Evolutionary conservation across 2,113 vertebrate species (phyloP).

Genomic region (Pseudorectes ferrugineus): DNA sequence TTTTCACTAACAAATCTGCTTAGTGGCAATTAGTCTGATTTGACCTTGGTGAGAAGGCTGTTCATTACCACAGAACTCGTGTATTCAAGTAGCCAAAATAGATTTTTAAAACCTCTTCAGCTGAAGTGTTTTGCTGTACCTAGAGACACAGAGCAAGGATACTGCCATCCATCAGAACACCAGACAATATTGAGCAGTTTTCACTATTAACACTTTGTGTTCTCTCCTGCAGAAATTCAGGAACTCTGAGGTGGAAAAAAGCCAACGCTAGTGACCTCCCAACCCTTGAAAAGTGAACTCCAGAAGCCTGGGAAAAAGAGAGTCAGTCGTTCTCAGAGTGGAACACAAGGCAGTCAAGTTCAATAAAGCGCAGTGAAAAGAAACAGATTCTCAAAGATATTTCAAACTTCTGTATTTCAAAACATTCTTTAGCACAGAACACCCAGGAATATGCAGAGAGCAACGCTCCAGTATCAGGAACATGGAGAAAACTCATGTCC

Average conservation of each 20-base stretch:
- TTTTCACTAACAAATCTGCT: not conserved
- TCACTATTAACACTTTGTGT: not conserved
- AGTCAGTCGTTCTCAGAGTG: not conserved
- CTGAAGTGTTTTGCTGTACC: conserved; percentile 35
- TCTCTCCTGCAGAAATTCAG: not conserved
- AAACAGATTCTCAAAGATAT: not conserved
- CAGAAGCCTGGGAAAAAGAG: conserved; percentile 20
- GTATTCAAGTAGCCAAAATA: conserved; percentile 16
- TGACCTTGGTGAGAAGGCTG: not conserved
- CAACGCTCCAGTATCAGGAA: not conserved
- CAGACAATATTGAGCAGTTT: not conserved
- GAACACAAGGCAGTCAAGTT: not conserved
- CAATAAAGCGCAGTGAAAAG: not conserved
- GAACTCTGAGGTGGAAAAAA: not conserved
- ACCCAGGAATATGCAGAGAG: not conserved
- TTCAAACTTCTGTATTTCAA: not conserved
- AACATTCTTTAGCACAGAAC: not conserved
- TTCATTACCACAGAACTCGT: not conserved
- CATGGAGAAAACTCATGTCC: not conserved
- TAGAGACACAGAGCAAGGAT: not conserved
- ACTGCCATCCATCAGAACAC: not conserved
- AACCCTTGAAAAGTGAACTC: not conserved
- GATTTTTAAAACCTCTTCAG: conserved; percentile 16
- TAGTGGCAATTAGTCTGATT: not conserved
- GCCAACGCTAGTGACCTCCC: not conserved